Conservation (phyloP, 1,140 invertebrate genomes). For the Stenopsyche tienmushanensis region DNA sequence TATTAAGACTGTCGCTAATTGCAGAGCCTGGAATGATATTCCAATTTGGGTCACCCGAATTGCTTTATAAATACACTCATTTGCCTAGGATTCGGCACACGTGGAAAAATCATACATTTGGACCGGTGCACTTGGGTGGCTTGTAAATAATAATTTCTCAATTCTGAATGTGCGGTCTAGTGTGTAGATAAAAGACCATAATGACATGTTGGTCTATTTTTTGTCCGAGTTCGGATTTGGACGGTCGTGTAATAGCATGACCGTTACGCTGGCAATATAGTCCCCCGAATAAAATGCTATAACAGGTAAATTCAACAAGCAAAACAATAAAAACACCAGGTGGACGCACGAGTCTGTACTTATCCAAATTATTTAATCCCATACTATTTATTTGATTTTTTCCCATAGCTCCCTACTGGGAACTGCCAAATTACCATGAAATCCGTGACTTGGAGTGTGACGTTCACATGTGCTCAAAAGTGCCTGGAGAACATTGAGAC, state of each 20-base stretch:
- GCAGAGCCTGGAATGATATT: too few species aligned
- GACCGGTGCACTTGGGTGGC: background rate
- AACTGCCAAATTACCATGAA: slow-evolving; percentile 9
- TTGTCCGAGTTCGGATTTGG: background rate
- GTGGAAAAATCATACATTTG: background rate
- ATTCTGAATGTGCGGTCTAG: background rate
- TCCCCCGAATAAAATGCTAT: too few species aligned
- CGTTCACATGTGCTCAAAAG: too few species aligned
- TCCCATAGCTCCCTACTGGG: slow-evolving; percentile 10
- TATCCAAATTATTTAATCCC: slow-evolving; percentile 18
- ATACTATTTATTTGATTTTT: slow-evolving; percentile 16
- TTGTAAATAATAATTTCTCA: background rate
- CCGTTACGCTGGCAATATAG: slow-evolving; percentile 8
- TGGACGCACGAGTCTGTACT: slow-evolving; percentile 18
- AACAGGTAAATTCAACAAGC: slow-evolving; percentile 3
- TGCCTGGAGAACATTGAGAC: too few species aligned
- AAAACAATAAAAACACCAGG: slow-evolving; percentile 12
- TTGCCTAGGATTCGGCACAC: too few species aligned
- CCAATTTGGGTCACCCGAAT: too few species aligned
- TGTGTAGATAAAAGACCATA: too few species aligned
- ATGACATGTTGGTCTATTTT: background rate
- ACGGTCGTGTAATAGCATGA: slow-evolving; percentile 14
- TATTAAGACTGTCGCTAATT: too few species aligned
- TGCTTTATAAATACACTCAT: too few species aligned
- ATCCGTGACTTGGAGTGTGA: too few species aligned